These are phyloP conservation scores for Zaprionus lineosus DNA, from an alignment of 2,888 invertebrate species.

Conservation along the genomic window DNA sequence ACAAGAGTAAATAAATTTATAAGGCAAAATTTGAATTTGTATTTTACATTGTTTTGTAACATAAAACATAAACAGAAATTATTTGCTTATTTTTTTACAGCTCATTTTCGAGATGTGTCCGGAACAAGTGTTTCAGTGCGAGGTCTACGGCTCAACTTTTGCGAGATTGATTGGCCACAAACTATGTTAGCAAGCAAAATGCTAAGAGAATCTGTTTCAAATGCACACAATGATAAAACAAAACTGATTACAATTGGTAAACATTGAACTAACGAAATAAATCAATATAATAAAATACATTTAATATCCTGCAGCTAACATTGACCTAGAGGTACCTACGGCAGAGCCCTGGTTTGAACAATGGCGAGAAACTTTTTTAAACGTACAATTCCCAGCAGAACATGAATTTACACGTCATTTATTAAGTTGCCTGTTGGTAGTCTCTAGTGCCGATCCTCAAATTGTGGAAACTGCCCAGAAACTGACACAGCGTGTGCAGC, in stretches of 20 bases:
- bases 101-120: slow-evolving; percentile 92
- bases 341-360: slow-evolving; percentile 97
- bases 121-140: slow-evolving; percentile 89
- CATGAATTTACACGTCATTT: slow-evolving; percentile 98
- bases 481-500: slow-evolving; percentile 91
- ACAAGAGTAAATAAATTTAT: too few relatives aligned
- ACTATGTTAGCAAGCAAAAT: slow-evolving; percentile 92
- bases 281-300: slow-evolving; percentile 2
- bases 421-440: slow-evolving; percentile 90
- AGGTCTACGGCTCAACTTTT: slow-evolving; percentile 90
- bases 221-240: slow-evolving; percentile 85
- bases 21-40: too few relatives aligned
- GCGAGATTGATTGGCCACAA: slow-evolving; percentile 92
- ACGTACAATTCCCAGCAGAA: slow-evolving; percentile 94
- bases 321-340: slow-evolving; percentile 88
- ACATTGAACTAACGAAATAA: not conserved
- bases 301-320: slow-evolving; percentile 82
- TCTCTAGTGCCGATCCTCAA: slow-evolving; percentile 88
- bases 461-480: slow-evolving; percentile 92
- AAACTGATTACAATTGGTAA: slow-evolving; percentile 85
- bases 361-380: slow-evolving; percentile 95
- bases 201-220: slow-evolving; percentile 91
- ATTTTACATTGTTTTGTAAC: too few relatives aligned
- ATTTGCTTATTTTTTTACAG: slow-evolving; percentile 84
- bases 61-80: too few relatives aligned